These are phyloP conservation scores for Myioborus miniatus DNA, from an alignment of 2,797 vertebrate species.

Conservation along the genomic window DNA sequence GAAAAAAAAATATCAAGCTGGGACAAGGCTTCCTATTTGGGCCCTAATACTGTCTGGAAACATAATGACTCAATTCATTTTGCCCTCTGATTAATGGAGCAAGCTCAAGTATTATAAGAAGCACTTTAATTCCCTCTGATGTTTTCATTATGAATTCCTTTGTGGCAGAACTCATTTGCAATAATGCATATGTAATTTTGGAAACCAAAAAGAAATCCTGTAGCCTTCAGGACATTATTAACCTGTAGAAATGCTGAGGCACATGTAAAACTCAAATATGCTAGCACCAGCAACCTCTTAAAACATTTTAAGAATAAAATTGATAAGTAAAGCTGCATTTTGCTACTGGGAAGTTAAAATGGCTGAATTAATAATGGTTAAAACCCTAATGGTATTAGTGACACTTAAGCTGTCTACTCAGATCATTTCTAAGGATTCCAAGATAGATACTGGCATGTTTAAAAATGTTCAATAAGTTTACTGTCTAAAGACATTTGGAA, in stretches of 20 bases:
- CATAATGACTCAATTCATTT: slow-evolving; percentile 64
- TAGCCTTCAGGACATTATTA: slow-evolving; percentile 67
- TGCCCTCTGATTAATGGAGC: slow-evolving; percentile 74
- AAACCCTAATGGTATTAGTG: slow-evolving; percentile 14
- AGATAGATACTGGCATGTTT: neutral
- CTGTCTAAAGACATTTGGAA: neutral
- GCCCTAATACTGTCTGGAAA: slow-evolving; percentile 48
- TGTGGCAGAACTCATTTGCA: slow-evolving; percentile 73
- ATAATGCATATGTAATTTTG: slow-evolving; percentile 72
- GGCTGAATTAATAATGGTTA: slow-evolving; percentile 29
- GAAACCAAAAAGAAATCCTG: slow-evolving; percentile 67
- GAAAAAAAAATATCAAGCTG: slow-evolving; percentile 18
- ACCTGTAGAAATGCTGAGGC: slow-evolving; percentile 63
- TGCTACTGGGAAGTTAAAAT: neutral
- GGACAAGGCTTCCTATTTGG: slow-evolving; percentile 35
- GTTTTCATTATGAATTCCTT: slow-evolving; percentile 74
- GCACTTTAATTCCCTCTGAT: slow-evolving; percentile 70
- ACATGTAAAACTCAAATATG: slow-evolving; percentile 38
- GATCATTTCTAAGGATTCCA: neutral
- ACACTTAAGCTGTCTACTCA: neutral
- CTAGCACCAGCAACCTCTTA: neutral
- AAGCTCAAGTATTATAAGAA: slow-evolving; percentile 65
- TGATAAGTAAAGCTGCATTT: slow-evolving; percentile 18
- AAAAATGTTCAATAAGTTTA: neutral
- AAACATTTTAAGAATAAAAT: slow-evolving; percentile 30